Percentiles rank a stretch among this genome's conserved stretches.
Conservation (phyloP, 2,888 invertebrate species). For the Chrysomela aeneicollis region DNA sequence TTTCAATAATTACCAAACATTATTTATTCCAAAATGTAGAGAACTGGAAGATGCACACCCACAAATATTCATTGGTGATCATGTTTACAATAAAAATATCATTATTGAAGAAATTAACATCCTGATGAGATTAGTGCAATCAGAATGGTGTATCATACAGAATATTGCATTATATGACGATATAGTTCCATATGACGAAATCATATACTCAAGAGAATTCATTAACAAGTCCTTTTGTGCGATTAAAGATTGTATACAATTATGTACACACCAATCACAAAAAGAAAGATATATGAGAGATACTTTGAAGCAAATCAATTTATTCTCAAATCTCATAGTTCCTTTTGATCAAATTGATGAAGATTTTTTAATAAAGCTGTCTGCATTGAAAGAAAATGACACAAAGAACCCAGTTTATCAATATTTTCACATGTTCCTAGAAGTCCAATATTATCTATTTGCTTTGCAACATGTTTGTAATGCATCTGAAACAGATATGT, state of each 20-base stretch:
- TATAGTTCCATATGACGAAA: conserved; percentile 35
- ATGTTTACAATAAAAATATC: conserved; percentile 37
- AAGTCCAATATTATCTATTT: conserved; percentile 46
- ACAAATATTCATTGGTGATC: conserved; percentile 32
- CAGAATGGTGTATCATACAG: conserved; percentile 52
- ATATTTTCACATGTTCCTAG: conserved; percentile 50
- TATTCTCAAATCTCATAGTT: conserved; percentile 32
- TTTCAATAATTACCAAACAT: conserved; percentile 25
- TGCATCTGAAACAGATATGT: conserved; percentile 31
- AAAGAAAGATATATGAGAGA: conserved; percentile 35
- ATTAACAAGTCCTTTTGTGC: conserved; percentile 44
- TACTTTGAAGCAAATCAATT: conserved; percentile 35
- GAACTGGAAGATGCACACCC: conserved; percentile 2
- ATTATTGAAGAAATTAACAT: conserved; percentile 46
- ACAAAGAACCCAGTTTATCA: conserved; percentile 44
- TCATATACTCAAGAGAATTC: conserved; percentile 42
- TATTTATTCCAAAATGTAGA: conserved; percentile 21
- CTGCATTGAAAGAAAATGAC: conserved; percentile 33
- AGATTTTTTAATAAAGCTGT: conserved; percentile 41
- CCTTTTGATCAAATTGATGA: conserved; percentile 40
- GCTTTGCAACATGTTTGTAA: conserved; percentile 39
- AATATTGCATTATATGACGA: conserved; percentile 47
- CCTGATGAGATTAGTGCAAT: conserved; percentile 40
- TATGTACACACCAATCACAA: conserved; percentile 29
- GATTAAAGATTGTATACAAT: conserved; percentile 41